A percentile compares a stretch with the other conserved stretches of the same genome.
These are phyloP conservation scores for Dryobates pubescens DNA, from an alignment of 2,797 vertebrate species.

Conservation along the genomic window DNA sequence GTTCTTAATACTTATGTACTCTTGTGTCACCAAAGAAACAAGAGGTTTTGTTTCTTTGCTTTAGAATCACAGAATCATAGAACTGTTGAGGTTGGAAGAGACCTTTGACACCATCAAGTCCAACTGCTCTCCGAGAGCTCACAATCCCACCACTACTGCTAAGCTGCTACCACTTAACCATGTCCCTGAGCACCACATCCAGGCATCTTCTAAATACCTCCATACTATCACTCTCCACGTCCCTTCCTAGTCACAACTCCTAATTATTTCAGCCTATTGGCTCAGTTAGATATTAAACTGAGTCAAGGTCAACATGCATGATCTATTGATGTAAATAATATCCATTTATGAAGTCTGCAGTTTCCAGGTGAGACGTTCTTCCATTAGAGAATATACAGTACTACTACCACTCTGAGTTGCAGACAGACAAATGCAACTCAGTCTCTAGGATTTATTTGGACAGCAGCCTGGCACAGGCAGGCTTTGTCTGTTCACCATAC, in stretches of 20 bases:
- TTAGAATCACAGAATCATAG: neutral
- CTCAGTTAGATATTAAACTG: conserved; percentile 52
- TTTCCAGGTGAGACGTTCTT: conserved; percentile 8
- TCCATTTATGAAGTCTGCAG: neutral
- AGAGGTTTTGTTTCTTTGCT: conserved; percentile 67
- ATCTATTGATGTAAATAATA: conserved; percentile 65
- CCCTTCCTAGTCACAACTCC: conserved; percentile 63
- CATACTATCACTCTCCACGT: conserved; percentile 56
- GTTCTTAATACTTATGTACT: neutral
- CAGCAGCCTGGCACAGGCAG: neutral
- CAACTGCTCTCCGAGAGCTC: too few relatives aligned
- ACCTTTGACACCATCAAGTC: too few relatives aligned
- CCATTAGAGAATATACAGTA: neutral
- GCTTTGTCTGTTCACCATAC: neutral
- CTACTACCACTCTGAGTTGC: neutral
- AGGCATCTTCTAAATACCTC: too few relatives aligned
- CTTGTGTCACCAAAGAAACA: conserved; percentile 28
- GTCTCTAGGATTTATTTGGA: neutral
- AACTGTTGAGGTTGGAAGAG: too few relatives aligned
- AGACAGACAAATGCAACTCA: neutral
- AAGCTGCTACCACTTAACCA: too few relatives aligned
- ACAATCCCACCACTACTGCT: too few relatives aligned
- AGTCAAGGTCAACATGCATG: conserved; percentile 7
- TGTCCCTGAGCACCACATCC: too few relatives aligned
- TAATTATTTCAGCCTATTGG: conserved; percentile 72